These are phyloP conservation scores for Mastomys coucha DNA, from an alignment of 2,113 vertebrate genomes.

Conservation along the genomic window DNA sequence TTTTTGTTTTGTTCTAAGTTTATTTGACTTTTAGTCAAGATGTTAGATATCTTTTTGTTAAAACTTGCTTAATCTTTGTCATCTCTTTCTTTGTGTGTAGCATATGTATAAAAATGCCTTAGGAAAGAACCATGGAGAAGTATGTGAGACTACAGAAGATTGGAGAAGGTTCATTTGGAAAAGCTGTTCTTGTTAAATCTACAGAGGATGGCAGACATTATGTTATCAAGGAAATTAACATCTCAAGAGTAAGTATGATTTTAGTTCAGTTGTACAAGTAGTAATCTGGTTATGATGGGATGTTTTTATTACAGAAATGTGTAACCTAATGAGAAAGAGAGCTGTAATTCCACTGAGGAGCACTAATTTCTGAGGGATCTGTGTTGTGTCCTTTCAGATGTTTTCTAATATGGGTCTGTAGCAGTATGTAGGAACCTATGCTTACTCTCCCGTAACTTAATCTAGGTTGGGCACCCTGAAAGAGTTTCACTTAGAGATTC, in stretches of 20 bases:
- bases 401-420: not conserved
- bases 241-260: constrained; percentile 92
- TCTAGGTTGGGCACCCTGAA: constrained; percentile 17
- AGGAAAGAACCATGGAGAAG: constrained; percentile 93
- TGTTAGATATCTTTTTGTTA: constrained; percentile 42
- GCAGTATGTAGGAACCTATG: not conserved
- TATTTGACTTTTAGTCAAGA: constrained; percentile 37
- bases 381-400: not conserved
- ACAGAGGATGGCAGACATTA: constrained; percentile 94
- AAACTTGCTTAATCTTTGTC: constrained; percentile 36
- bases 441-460: not conserved
- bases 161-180: constrained; percentile 98
- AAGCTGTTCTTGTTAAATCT: constrained; percentile 96
- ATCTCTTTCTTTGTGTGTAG: constrained; percentile 74
- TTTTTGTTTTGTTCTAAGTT: not conserved
- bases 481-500: not conserved
- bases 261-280: constrained; percentile 34
- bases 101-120: constrained; percentile 86
- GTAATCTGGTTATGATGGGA: not conserved
- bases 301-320: constrained; percentile 10
- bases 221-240: constrained; percentile 99
- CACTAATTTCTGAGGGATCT: constrained; percentile 16
- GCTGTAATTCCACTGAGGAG: not conserved
- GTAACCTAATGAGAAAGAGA: constrained; percentile 12
- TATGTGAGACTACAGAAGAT: constrained; percentile 96